phyloP scores from a whole-genome alignment of 2,888 invertebrate species.

The Hipparchia sbordonii region DNA sequence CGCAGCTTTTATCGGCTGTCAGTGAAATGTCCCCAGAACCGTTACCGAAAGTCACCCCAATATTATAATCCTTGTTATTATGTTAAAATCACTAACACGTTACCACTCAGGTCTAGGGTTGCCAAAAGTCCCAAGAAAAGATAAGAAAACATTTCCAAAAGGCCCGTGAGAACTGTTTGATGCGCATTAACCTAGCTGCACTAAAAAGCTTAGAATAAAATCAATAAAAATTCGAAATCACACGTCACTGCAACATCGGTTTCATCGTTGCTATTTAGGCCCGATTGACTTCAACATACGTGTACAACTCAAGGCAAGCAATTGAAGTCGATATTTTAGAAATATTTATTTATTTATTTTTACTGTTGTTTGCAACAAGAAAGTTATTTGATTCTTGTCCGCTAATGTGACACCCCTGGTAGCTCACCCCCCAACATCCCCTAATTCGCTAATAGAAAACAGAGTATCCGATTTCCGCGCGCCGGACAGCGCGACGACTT shows the following conservation, averaged over 20 bases:
- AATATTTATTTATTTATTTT: not conserved
- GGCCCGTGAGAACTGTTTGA: too few species aligned
- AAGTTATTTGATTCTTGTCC: not conserved
- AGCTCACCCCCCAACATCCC: constrained; percentile 52
- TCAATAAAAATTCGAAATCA: too few species aligned
- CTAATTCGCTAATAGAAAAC: constrained; percentile 80
- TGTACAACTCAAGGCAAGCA: too few species aligned
- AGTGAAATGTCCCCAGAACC: constrained; percentile 12
- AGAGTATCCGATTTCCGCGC: constrained; percentile 69
- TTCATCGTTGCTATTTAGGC: too few species aligned
- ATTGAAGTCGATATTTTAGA: too few species aligned
- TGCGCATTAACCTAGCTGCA: too few species aligned
- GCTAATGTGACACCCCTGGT: not conserved
- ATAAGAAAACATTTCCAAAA: too few species aligned
- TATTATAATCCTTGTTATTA: constrained; percentile 48
- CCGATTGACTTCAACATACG: too few species aligned
- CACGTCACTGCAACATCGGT: too few species aligned
- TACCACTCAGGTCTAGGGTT: constrained; percentile 30
- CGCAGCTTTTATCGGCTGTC: constrained; percentile 18
- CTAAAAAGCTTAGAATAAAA: too few species aligned
- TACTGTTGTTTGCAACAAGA: not conserved
- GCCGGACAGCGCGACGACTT: constrained; percentile 67
- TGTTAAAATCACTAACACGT: constrained; percentile 58
- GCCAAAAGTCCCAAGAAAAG: not conserved
- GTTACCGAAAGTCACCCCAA: constrained; percentile 35